phyloP scores from a whole-genome alignment of 2,888 invertebrate species.

The Girardia tigrina region DNA sequence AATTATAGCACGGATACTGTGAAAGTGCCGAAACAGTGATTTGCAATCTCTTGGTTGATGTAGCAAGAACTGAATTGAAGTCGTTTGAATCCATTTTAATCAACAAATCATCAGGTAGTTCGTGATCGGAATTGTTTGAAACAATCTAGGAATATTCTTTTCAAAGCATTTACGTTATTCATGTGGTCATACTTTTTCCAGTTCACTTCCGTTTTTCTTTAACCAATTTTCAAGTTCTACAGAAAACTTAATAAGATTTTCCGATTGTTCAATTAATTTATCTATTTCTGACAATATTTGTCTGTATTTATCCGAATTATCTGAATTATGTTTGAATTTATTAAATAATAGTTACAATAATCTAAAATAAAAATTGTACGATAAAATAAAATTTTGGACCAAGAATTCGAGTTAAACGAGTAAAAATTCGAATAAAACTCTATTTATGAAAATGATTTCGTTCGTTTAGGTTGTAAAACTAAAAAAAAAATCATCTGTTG shows the following conservation, averaged over 20 bases:
- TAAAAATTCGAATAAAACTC: no score
- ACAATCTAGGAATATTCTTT: not conserved
- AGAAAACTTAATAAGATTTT: not conserved
- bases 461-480: no score
- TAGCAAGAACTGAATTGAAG: not conserved
- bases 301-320: not conserved
- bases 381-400: no score
- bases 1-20: not conserved
- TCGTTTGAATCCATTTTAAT: not conserved
- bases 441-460: no score
- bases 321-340: not conserved
- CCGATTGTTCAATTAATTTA: not conserved
- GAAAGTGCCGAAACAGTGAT: not conserved
- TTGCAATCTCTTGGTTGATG: not conserved
- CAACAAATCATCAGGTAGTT: slow-evolving; percentile 18
- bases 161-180: not conserved
- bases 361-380: no score
- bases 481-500: no score
- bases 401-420: no score
- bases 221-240: not conserved
- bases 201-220: not conserved
- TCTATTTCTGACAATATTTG: not conserved
- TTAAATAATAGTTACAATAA: no score
- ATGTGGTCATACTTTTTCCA: not conserved
- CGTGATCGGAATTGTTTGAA: not conserved